These are phyloP conservation scores for Ceramica pisi DNA, from an alignment of 2,888 invertebrate species.

Conservation along the genomic window DNA sequence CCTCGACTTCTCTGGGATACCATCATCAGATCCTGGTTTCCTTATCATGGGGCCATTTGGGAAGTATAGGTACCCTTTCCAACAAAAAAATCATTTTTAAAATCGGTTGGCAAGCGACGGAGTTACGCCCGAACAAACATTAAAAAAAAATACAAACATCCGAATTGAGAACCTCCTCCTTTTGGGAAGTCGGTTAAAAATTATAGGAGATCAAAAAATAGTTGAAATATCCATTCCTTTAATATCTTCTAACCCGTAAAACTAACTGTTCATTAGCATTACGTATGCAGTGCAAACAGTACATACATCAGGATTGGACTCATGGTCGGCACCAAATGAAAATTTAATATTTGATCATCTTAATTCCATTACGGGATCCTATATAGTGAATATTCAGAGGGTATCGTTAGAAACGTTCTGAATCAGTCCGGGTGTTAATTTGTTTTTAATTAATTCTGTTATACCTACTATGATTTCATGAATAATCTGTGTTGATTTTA, in stretches of 20 bases:
- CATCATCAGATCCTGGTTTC: no score
- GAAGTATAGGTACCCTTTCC: no score
- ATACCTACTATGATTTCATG: background rate
- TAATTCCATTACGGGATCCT: conserved; percentile 59
- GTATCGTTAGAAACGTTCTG: conserved; percentile 34
- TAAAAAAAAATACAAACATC: no score
- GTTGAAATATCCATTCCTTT: background rate
- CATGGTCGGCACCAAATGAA: conserved; percentile 62
- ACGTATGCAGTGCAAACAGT: conserved; percentile 52
- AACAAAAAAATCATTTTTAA: no score
- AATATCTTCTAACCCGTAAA: conserved; percentile 3
- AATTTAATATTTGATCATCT: conserved; percentile 71
- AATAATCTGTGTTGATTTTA: background rate
- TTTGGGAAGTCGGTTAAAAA: no score
- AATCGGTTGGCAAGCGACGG: no score
- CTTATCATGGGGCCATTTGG: no score
- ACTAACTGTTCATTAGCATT: conserved; percentile 40
- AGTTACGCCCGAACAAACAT: no score
- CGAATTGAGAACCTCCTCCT: no score
- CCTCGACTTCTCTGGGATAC: no score
- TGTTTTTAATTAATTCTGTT: conserved; percentile 24
- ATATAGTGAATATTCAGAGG: conserved; percentile 31
- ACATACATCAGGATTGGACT: conserved; percentile 41
- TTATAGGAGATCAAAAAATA: background rate
- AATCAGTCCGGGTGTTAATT: conserved; percentile 21